Evolutionary conservation across 2,797 vertebrate genomes (phyloP).

Genomic region (Graptemys geographica): DNA sequence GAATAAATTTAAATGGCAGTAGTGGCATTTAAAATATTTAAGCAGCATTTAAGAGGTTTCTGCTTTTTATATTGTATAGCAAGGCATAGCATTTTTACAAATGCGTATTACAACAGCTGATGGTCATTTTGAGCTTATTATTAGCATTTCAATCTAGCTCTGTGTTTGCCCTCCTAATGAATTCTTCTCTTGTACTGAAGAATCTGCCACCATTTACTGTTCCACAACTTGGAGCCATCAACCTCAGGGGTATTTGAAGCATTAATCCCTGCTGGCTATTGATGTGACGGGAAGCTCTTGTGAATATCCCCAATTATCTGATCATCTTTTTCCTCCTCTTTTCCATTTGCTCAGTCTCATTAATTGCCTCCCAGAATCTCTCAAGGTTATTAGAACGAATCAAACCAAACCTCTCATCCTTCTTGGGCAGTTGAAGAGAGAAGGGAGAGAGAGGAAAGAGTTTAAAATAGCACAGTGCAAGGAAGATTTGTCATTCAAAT

Average conservation of each 20-base stretch:
- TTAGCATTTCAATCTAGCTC: neutral
- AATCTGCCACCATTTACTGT: neutral
- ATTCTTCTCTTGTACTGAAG: neutral
- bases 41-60: neutral
- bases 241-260: neutral
- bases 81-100: neutral
- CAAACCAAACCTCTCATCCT: neutral
- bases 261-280: neutral
- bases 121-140: neutral
- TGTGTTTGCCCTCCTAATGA: conserved; percentile 6
- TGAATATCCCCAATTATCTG: neutral
- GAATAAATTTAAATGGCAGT: neutral
- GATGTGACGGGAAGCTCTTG: neutral
- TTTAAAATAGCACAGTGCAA: neutral
- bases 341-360: neutral
- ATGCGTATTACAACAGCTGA: neutral
- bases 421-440: neutral
- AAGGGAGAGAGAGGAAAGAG: neutral
- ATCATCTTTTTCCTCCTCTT: neutral
- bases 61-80: neutral
- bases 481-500: neutral
- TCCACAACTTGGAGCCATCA: neutral
- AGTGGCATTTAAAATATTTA: neutral
- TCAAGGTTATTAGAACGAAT: conserved; percentile 5
- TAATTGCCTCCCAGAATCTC: conserved; percentile 18